These are phyloP conservation scores for Nephrocerus scutellatus DNA, from an alignment of 2,888 invertebrate genomes.

Conservation along the genomic window DNA sequence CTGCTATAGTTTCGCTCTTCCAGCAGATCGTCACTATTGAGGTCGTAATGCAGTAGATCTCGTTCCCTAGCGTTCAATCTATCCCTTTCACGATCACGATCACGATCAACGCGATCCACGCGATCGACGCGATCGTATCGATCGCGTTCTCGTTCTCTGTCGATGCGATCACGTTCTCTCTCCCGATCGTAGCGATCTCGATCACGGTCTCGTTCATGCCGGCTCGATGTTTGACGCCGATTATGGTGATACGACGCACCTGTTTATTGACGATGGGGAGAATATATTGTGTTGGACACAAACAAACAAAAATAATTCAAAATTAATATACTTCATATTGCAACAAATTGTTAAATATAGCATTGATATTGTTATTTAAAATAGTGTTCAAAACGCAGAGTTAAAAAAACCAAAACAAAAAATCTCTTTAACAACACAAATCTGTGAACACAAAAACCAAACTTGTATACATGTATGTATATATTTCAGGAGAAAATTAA, in stretches of 20 bases:
- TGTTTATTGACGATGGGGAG: slow-evolving; percentile 20
- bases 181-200: slow-evolving; percentile 34
- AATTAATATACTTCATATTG: too few relatives aligned
- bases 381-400: too few relatives aligned
- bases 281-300: slow-evolving; percentile 1
- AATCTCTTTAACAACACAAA: slow-evolving; percentile 19
- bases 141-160: slow-evolving; percentile 26
- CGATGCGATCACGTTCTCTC: slow-evolving; percentile 27
- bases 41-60: slow-evolving; percentile 46
- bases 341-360: slow-evolving; percentile 1
- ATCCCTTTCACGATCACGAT: slow-evolving; percentile 38
- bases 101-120: slow-evolving; percentile 22
- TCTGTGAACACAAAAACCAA: slow-evolving; percentile 17
- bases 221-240: slow-evolving; percentile 40
- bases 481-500: too few relatives aligned
- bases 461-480: too few relatives aligned
- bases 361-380: too few relatives aligned
- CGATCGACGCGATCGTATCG: slow-evolving; percentile 24
- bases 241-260: slow-evolving; percentile 47
- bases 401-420: slow-evolving; percentile 16
- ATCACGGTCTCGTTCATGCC: slow-evolving; percentile 38
- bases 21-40: slow-evolving; percentile 45
- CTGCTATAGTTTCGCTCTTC: slow-evolving; percentile 43
- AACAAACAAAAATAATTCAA: not conserved
- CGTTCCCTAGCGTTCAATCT: slow-evolving; percentile 45